Evolutionary conservation across 1,140 invertebrate genomes (phyloP), one percentile per base, ranked within the genome.

Genomic region (Brachionus sp.): DNA sequence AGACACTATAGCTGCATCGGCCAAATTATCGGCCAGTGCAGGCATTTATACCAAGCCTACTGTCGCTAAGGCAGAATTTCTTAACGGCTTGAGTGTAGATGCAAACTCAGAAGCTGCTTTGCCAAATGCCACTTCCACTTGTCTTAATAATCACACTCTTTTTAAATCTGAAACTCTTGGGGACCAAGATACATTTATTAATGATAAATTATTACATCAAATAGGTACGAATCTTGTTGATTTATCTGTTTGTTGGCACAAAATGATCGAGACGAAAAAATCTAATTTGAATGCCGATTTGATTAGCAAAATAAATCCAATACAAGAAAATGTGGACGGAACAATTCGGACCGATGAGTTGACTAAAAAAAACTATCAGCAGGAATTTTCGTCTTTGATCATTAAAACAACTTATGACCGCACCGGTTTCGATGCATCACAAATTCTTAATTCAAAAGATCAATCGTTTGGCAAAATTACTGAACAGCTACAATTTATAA

Each of bases 161-260:
- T 75, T 46, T 46, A 44, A 75, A 44, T 75, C 70, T 35, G 42
- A 75, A 12, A 13, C 16, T 10, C 16, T 19, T 70, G 70, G 23
- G 39, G 70, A 75, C 5, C 19, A 46, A 33, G 10, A 44, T 46
- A 44, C 19, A 46, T 46, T 75, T 75, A 2, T 46, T 13, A 46
- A 75, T 75, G 42, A 75, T 75, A 75, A 75, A 75, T 75, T 75
- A 46, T 62, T 66, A 66, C 77, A 80, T 80, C 77, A 80, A 62
- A 80, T 80, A 80, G 77, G 77, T 66, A 80, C 77, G 12, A 80
- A 80, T 80, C 50, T 80, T 10, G 39, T 66, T 80, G 77, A 80
- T 66, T 66, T 80, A 53, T 62, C 33, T 35, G 77, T 80, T 66
- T 80, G 77, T 33, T 80, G 77, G 77, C 77, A 80, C 39, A 80